These are phyloP conservation scores for Dicrurus megarhynchus DNA, from an alignment of 2,113 vertebrate genomes.

Conservation along the genomic window DNA sequence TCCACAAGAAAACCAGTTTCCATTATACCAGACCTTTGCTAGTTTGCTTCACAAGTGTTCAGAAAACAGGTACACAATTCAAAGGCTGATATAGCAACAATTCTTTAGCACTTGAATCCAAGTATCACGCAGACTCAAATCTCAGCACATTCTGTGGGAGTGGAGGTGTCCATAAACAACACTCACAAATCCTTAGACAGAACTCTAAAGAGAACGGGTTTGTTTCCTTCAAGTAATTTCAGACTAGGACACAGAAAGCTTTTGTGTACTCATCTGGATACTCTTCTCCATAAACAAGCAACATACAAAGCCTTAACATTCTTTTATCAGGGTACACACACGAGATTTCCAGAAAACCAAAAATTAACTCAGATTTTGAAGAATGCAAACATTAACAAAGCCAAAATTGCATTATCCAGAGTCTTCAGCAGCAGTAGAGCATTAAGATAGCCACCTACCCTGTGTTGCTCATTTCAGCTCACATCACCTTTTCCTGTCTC, in stretches of 20 bases:
- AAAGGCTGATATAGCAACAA: neutral
- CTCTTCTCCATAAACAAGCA: neutral
- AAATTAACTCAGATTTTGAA: neutral
- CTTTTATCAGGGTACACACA: neutral
- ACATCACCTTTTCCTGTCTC: neutral
- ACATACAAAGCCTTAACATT: neutral
- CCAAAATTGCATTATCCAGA: neutral
- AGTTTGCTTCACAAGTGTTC: neutral
- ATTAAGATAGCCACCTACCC: constrained; percentile 6
- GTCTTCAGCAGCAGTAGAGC: neutral
- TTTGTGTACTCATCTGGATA: neutral
- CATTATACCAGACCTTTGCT: neutral
- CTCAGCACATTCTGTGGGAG: neutral
- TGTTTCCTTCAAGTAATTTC: neutral
- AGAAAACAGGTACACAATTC: neutral
- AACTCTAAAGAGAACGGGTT: neutral
- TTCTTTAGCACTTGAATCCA: neutral
- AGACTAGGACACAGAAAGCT: neutral
- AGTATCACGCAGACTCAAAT: neutral
- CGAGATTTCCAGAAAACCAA: neutral
- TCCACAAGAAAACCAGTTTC: neutral
- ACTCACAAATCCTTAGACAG: neutral
- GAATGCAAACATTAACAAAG: neutral
- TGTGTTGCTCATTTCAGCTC: neutral
- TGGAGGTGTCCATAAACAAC: neutral